Conservation (phyloP, 2,797 vertebrate genomes). For the Enteromius viviparus region DNA sequence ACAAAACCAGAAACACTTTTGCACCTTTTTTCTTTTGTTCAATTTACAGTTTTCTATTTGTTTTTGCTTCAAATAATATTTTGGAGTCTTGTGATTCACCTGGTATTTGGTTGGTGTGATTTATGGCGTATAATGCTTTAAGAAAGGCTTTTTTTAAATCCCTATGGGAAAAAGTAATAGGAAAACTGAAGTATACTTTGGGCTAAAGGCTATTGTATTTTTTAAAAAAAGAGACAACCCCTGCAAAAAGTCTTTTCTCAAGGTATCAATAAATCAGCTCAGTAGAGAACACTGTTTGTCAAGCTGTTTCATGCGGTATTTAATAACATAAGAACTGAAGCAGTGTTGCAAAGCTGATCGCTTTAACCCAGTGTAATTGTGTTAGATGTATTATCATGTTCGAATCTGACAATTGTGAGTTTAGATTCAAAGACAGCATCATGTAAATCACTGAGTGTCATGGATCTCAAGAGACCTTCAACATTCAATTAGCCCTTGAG, state of each 20-base stretch:
- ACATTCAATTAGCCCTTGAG: conserved; percentile 50
- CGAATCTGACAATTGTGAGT: conserved; percentile 8
- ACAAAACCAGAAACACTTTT: background rate
- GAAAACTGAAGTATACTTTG: background rate
- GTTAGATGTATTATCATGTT: conserved; percentile 23
- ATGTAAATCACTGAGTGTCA: conserved; percentile 15
- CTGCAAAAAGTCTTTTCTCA: background rate
- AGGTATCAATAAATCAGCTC: background rate
- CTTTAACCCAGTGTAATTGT: background rate
- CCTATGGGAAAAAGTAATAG: background rate
- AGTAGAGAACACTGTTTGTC: background rate
- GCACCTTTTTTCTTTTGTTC: background rate
- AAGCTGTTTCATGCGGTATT: background rate
- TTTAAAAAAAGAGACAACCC: background rate
- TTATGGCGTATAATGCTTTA: background rate
- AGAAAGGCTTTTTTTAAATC: background rate
- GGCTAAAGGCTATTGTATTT: background rate
- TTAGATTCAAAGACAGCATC: conserved; percentile 16
- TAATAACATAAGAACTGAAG: background rate
- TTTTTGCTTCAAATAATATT: background rate
- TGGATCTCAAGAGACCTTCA: conserved; percentile 38
- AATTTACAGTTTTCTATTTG: background rate
- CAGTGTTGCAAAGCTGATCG: background rate
- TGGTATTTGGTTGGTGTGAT: background rate
- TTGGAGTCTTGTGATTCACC: background rate